Evolutionary conservation across 2,113 vertebrate species (phyloP), one percentile per base, ranked within the genome.

Genomic region (Condylura cristata): DNA sequence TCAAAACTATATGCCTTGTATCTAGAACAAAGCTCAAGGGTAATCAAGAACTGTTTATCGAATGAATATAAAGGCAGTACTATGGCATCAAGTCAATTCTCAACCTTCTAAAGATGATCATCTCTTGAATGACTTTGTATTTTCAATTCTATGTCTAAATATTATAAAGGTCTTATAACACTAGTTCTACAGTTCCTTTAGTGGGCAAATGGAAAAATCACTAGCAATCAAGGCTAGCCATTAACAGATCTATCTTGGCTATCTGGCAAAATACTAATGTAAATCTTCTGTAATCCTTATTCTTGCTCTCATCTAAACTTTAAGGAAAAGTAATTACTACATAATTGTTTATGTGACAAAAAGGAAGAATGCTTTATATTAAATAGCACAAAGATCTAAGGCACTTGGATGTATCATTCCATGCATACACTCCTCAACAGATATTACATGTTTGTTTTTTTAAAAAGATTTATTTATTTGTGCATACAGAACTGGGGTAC

Each of bases 81-180:
- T 68, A 79, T n/a, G 66, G 60, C 65, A 93, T 94, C 65, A 81
- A 81, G 41, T 94, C 60, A 90, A 85, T 53, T 85, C 87, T 56
- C 78, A 83, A 70, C 8, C 32, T 53, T 91, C 75, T 41, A 93
- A 92, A 84, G 63, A 63, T 70, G 53, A 86, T 16, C 41, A 34
- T 2, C 12, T 61, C 5, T 9, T 60, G 30, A 66, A 44, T 82
- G 32, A 74, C 44, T 60, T 12, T 79, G n/a, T n/a, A 83, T 92
- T 89, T 68, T 75, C 20, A 66, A 90, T 61, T 80, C 44, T 66
- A 16, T 81, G 20, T 51, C 48, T 80, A 89, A 0, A 5, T 17
- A 24, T 39, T 70, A 41, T 28, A 86, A 71, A 87, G 22, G 3
- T 53, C 63, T 71, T 60, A 89, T 8, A 94, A 14, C 6, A 60